A percentile compares a stretch with the other conserved stretches of the same genome.
These are phyloP conservation scores for Ptychadena robeensis DNA, from an alignment of 2,797 vertebrate genomes.

Conservation along the genomic window DNA sequence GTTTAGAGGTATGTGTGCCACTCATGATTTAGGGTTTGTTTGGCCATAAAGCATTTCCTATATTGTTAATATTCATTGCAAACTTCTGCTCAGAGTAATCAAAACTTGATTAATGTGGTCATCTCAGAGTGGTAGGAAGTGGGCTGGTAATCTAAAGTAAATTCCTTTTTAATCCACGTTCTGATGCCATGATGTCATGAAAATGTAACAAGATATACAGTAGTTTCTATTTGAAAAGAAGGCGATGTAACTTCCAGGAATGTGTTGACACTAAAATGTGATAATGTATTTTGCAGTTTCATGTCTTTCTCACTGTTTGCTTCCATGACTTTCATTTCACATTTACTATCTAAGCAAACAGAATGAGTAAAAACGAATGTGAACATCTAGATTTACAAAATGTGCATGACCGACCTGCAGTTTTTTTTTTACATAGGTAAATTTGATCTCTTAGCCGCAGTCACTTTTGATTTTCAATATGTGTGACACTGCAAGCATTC, in stretches of 20 bases:
- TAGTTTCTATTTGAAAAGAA: background rate
- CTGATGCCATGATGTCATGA: background rate
- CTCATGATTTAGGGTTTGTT: background rate
- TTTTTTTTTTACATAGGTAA: slow-evolving; percentile 12
- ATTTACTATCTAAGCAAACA: slow-evolving; percentile 3
- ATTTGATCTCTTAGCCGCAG: slow-evolving; percentile 17
- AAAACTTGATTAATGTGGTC: background rate
- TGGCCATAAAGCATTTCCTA: background rate
- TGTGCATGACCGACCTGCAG: slow-evolving; percentile 14
- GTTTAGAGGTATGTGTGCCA: background rate
- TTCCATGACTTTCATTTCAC: slow-evolving; percentile 14
- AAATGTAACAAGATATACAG: background rate
- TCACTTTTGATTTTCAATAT: slow-evolving; percentile 1
- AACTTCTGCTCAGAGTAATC: background rate
- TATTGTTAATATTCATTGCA: background rate
- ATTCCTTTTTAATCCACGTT: background rate
- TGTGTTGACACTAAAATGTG: background rate
- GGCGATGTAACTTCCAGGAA: slow-evolving; percentile 16
- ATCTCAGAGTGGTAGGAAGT: background rate
- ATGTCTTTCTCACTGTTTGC: background rate
- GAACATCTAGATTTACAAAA: background rate
- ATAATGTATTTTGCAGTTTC: slow-evolving; percentile 3
- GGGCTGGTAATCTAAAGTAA: background rate
- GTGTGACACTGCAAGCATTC: slow-evolving; percentile 8
- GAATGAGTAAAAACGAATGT: background rate